Evolutionary conservation across 1,140 invertebrate species (phyloP), one percentile per base, ranked within the genome.

Genomic region (Neotoxoptera formosana): DNA sequence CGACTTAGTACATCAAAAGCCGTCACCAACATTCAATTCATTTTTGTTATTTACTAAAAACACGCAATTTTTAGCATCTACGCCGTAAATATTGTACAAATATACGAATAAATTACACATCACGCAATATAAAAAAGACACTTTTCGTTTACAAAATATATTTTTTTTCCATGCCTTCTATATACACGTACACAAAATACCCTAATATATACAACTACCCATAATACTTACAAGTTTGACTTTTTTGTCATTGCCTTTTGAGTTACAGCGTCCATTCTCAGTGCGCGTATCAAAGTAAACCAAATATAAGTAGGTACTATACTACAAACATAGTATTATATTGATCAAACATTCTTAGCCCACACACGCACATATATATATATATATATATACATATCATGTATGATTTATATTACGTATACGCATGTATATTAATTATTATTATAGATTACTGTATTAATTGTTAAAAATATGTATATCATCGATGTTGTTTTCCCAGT

Each of bases 161-260:
- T 20, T 51, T 48, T 88, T 87, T 30, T 88, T 51, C 30, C 21
- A n/a, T 48, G 14, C n/a, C 7, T 48, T 88, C 17, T n/a, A 20
- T 48, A 47, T 17, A 48, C 6, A 14, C n/a, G 21, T 47, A 87
- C 1, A 23, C n/a, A n/a, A n/a, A 23, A 4, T 30, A 48, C 17
- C n/a, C 8, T 56, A 89, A 53, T 89, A 56, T 7, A 36, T 56
- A 56, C 17, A 41, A 56, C 47, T 51, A 88, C 20, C 23, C 3
- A 25, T 86, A 86, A 89, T 90, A 90, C 89, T 90, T 90, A 90
- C 89, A 45, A 67, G 53, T 60, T 67, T 45, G 89, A 60, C 25
- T 90, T 90, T 90, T 90, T 90, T 67, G 36, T 90, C 53, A 90
- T 90, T 20, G 53, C 53, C 30, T 90, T 90, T 90, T 90, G 89